Conservation (phyloP, 2,113 vertebrate species). For the Tupaia tana region DNA sequence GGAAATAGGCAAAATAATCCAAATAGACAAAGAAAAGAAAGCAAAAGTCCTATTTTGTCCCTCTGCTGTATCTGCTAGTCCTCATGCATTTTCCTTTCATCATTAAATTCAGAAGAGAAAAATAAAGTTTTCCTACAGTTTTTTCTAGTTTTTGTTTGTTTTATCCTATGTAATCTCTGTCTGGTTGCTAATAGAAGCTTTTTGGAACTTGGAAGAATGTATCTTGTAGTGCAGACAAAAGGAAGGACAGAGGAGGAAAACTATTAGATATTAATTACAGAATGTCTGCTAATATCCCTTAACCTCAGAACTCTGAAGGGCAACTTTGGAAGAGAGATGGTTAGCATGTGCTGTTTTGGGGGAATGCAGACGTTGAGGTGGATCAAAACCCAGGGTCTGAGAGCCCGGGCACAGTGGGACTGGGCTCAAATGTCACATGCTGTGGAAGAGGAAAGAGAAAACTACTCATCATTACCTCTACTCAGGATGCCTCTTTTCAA, state of each 20-base stretch:
- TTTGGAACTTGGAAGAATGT: neutral
- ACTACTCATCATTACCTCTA: neutral
- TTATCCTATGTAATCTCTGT: neutral
- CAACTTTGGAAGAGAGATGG: neutral
- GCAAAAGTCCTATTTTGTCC: conserved; percentile 9
- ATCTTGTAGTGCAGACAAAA: conserved; percentile 9
- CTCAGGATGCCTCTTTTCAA: neutral
- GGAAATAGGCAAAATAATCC: neutral
- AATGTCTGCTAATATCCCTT: neutral
- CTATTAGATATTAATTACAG: neutral
- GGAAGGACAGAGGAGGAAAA: neutral
- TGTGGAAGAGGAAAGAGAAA: neutral
- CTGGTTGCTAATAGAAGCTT: neutral
- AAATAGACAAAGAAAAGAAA: conserved; percentile 42
- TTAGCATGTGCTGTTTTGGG: neutral
- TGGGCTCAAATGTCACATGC: neutral
- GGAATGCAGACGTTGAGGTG: neutral
- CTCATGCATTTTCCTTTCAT: conserved; percentile 9
- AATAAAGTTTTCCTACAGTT: neutral
- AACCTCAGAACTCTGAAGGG: neutral
- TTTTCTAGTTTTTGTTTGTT: conserved; percentile 36
- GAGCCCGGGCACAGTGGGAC: neutral
- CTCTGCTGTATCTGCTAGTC: neutral
- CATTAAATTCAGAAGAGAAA: conserved; percentile 45
- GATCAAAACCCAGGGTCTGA: neutral